Percentiles rank a stretch among this genome's conserved stretches.
phyloP scores from a whole-genome alignment of 2,888 invertebrate species.

The Drosophila dives region DNA sequence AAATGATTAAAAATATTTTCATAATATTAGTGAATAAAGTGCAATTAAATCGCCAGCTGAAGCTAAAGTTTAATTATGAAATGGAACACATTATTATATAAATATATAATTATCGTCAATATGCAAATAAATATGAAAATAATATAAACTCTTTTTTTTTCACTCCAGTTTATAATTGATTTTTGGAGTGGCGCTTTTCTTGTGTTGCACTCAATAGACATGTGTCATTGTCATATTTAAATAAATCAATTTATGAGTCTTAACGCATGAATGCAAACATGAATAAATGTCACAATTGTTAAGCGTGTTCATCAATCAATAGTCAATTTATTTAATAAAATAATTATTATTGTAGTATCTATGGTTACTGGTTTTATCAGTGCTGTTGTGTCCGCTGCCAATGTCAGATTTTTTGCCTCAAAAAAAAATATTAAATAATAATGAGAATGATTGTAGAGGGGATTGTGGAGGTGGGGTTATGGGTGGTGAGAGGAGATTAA shows the following conservation, averaged over 20 bases:
- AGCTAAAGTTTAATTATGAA: background rate
- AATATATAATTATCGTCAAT: too few species aligned
- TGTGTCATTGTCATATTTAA: conserved; percentile 49
- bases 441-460: background rate
- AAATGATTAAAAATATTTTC: background rate
- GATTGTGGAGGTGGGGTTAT: too few species aligned
- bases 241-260: conserved; percentile 65
- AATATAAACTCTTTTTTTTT: background rate
- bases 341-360: conserved; percentile 40
- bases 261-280: conserved; percentile 59
- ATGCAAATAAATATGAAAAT: too few species aligned
- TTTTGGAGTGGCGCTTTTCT: conserved; percentile 3
- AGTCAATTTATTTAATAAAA: conserved; percentile 63
- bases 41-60: background rate
- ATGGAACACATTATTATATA: background rate
- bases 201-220: conserved; percentile 20
- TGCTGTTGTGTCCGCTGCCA: conserved; percentile 9
- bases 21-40: too few species aligned
- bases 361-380: conserved; percentile 4
- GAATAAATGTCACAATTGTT: conserved; percentile 69
- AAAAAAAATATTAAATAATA: conserved; percentile 9
- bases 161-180: background rate
- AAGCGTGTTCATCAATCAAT: conserved; percentile 66
- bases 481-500: background rate
- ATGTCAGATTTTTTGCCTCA: conserved; percentile 18